Evolutionary conservation across 2,797 vertebrate genomes (phyloP), one percentile per base, ranked within the genome.

Genomic region (Masticophis lateralis): DNA sequence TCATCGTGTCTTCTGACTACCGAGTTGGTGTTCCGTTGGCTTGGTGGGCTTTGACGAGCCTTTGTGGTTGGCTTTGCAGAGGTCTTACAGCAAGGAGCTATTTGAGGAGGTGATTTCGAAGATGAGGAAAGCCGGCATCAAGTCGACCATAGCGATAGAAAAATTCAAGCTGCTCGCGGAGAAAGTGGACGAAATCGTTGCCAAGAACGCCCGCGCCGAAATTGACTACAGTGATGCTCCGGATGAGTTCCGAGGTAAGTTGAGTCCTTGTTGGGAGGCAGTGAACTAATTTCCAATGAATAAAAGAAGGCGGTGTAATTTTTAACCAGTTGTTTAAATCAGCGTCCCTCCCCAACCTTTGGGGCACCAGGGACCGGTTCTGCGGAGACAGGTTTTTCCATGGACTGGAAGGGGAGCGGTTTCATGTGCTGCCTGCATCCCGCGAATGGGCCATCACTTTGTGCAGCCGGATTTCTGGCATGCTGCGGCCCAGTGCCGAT

Each of bases 101-200:
- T 99, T 99, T 95, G 99, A 99, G 93, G 99, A 99, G 95, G 99
- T 99, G 0, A 99, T 99, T 96, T 99, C 98, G 6, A 99, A 99
- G 98, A 99, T 99, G 99, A 98, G 98, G 94, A 99, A 99, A 96
- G 99, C 99, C 57, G 99, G 99, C 74, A 99, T 99, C 96, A 99
- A 99, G 92, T 99, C 99, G 55, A 99, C 99, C 13, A 99, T 99
- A 87, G 99, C 99, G 56, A 99, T 99, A 95, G 99, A 99, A 96
- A 99, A 99, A 97, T 99, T 99, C 96, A 99, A 99, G 96, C 98
- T 99, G 95, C 98, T 99, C 61, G 98, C 98, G 0, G 99, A 99
- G 96, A 99, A 99, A 79, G 99, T 99, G 94, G 99, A 99, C 92
- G 99, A 99, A 97, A 99, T 99, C 2, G 99, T 99, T 32, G 99